Conservation (phyloP, 2,888 invertebrate species). For the Chrysolina oricalcia region DNA sequence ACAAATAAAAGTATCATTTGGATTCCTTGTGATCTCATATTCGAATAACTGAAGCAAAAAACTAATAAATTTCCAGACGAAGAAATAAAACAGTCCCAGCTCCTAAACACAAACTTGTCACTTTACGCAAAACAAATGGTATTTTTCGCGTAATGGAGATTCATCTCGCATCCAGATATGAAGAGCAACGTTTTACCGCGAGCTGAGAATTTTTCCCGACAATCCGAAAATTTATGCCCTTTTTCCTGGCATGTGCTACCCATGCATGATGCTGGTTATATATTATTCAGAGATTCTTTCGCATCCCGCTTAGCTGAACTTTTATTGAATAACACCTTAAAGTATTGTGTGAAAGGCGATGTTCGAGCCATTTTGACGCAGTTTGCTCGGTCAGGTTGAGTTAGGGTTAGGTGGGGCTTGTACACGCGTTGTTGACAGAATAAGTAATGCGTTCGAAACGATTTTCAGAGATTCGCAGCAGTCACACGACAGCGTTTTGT, state of each 20-base stretch:
- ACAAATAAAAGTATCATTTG: no score
- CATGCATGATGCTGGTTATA: constrained; percentile 65
- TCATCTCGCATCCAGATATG: constrained; percentile 61
- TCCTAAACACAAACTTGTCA: background rate
- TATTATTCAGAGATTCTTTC: constrained; percentile 66
- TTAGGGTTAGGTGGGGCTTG: background rate
- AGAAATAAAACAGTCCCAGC: background rate
- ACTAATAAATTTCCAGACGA: background rate
- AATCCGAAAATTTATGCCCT: constrained; percentile 67
- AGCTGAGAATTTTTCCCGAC: constrained; percentile 67
- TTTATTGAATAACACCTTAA: constrained; percentile 59
- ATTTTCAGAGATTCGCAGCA: background rate
- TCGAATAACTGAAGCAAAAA: background rate
- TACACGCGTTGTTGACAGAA: constrained; percentile 3
- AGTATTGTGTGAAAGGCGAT: constrained; percentile 36
- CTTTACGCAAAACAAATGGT: constrained; percentile 52
- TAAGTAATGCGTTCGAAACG: background rate
- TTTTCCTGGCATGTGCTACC: constrained; percentile 62
- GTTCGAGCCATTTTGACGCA: constrained; percentile 29
- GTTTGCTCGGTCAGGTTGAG: background rate
- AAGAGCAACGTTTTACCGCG: constrained; percentile 64
- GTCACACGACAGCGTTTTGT: background rate
- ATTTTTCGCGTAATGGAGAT: constrained; percentile 58
- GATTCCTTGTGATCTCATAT: no score
- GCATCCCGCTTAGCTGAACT: constrained; percentile 59